A percentile compares a stretch with the other conserved stretches of the same genome.
These are phyloP conservation scores for Dicerorhinus sumatrensis DNA, from an alignment of 2,113 vertebrate genomes.

Conservation along the genomic window DNA sequence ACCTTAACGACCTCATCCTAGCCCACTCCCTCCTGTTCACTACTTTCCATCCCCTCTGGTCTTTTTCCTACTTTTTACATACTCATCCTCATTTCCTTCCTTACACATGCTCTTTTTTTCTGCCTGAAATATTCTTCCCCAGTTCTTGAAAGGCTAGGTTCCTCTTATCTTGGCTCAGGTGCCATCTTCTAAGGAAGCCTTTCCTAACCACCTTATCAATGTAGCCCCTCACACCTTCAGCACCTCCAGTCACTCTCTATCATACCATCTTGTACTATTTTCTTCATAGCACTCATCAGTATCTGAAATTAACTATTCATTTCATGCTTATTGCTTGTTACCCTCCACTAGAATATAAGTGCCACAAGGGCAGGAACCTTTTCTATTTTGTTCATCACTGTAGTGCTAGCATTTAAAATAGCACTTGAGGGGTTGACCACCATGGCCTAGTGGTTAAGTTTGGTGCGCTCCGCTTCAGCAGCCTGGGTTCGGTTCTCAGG, in stretches of 20 bases:
- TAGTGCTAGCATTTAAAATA: not conserved
- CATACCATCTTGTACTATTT: not conserved
- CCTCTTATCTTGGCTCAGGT: not conserved
- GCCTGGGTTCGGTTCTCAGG: too few species aligned
- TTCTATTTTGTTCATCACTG: not conserved
- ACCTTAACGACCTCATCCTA: not conserved
- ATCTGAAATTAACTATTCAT: not conserved
- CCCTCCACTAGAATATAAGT: not conserved
- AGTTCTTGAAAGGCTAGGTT: not conserved
- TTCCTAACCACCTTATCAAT: not conserved
- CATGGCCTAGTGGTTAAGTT: too few species aligned
- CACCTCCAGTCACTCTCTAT: not conserved
- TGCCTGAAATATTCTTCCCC: not conserved
- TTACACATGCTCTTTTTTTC: not conserved
- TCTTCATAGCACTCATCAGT: not conserved
- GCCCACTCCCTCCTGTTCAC: not conserved
- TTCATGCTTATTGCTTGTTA: not conserved
- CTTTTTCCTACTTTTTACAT: not conserved
- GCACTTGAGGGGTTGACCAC: too few species aligned
- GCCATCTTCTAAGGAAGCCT: not conserved
- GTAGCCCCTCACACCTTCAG: not conserved
- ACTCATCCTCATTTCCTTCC: not conserved
- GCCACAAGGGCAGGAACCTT: not conserved
- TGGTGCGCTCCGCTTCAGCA: too few species aligned
- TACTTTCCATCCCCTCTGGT: not conserved